Conservation (phyloP, 2,113 vertebrate genomes). For the Centrocercus urophasianus region DNA sequence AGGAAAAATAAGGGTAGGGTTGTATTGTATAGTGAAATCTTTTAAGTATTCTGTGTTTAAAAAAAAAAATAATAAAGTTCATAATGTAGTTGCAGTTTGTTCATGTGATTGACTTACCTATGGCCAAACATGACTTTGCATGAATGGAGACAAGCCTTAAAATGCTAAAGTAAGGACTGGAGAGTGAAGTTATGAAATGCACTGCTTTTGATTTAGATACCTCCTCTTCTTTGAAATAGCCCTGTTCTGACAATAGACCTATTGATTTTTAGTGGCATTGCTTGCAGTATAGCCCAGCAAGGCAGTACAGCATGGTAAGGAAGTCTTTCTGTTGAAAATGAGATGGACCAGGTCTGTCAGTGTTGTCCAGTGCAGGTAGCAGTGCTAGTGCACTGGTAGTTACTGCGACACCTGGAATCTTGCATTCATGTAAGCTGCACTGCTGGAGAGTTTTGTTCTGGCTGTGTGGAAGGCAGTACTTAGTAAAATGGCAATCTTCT, state of each 20-base stretch:
- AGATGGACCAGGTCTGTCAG: not conserved
- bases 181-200: not conserved
- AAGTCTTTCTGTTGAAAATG: not conserved
- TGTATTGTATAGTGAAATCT: not conserved
- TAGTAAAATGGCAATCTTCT: not conserved
- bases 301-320: not conserved
- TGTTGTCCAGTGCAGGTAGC: not conserved
- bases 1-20: not conserved
- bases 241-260: not conserved
- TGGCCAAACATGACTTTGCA: not conserved
- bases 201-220: not conserved
- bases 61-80: no score
- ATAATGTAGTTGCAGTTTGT: not conserved
- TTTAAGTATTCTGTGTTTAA: not conserved
- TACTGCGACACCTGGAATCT: not conserved
- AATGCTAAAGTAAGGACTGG: not conserved
- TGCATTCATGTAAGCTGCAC: not conserved
- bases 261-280: constrained; percentile 24
- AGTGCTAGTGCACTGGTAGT: not conserved
- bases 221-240: not conserved
- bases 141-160: not conserved
- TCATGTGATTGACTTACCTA: not conserved
- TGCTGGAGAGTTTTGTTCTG: not conserved
- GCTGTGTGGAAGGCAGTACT: not conserved
- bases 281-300: not conserved